Evolutionary conservation across 2,113 vertebrate species (phyloP).

Genomic region (Ranitomeya imitator): DNA sequence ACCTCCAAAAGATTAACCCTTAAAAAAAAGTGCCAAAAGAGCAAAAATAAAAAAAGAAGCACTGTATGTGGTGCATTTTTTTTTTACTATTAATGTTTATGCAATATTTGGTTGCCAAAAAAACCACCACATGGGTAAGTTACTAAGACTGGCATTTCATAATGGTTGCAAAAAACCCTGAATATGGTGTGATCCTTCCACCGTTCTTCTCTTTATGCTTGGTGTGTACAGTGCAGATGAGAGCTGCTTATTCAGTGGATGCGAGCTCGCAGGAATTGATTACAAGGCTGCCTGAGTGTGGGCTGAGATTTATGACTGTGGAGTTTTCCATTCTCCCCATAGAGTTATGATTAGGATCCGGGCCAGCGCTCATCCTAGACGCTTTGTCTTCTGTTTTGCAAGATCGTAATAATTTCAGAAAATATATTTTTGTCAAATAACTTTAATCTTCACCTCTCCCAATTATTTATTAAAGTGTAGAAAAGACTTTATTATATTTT

Average conservation of each 20-base stretch:
- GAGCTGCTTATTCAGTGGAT: conserved; percentile 49
- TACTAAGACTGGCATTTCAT: too few species aligned
- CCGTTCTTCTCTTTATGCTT: not conserved
- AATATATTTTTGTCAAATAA: not conserved
- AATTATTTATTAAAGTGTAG: not conserved
- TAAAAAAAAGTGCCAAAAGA: too few species aligned
- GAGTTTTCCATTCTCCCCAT: conserved; percentile 15
- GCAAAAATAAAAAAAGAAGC: too few species aligned
- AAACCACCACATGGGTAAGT: too few species aligned
- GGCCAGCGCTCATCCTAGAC: not conserved
- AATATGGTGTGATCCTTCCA: not conserved
- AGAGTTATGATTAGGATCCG: conserved; percentile 15
- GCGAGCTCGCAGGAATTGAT: conserved; percentile 33
- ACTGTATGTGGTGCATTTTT: too few species aligned
- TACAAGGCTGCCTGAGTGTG: conserved; percentile 26
- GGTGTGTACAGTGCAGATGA: not conserved
- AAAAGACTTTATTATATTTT: not conserved
- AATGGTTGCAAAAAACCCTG: too few species aligned
- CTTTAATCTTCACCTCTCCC: not conserved
- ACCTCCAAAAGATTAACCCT: too few species aligned
- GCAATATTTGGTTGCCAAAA: too few species aligned
- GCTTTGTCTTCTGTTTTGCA: conserved; percentile 23
- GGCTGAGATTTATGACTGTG: conserved; percentile 49
- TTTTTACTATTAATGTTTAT: too few species aligned
- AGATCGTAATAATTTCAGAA: conserved; percentile 1